Base-by-base conservation (phyloP, 2,888 invertebrate species). In the Salticus scenicus region DNA sequence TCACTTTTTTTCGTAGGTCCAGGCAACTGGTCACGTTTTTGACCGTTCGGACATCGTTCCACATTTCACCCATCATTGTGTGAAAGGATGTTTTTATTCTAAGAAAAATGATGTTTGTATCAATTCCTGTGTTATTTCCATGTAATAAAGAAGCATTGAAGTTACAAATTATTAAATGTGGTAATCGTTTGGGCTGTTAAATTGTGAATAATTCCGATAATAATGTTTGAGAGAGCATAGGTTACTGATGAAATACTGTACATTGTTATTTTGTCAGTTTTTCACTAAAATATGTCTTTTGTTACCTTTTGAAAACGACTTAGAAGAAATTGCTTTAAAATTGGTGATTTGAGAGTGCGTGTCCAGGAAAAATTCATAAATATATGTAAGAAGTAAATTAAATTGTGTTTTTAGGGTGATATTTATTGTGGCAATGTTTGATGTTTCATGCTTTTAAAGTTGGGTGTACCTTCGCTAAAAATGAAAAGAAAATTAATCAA, bases 1-100 rank as follows among this genome's bases (percentile, higher is more conserved):
- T 71, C 37, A 57, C 41, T 71, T 63, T 63, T 42, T 28, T 27
- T n/a, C n/a, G 41, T 71, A 71, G 47, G 63, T 70, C 63, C n/a
- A n/a, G 63, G 64, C 41, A 41, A 63, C 71, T 78, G 71, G 78
- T 78, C 78, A 78, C 78, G 78, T 57, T 41, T 71, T 78, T 78
- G 78, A 71, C 78, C 78, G 70, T 24, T 24, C 24, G 57, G 57
- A 57, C 57, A 12, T 57, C 57, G 57, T 57, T 57, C 57, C 12
- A 57, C 24, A 57, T 57, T 57, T 57, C 24, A 57, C 24, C 57
- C 24, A 57, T 57, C 57, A 57, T 57, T 57, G 57, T 57, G 57
- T 24, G 57, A 24, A 5, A 5, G 20, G 42, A 47, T 47, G 42
- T 47, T 47, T 47, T 47, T 47, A 7, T 14, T 47, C 17, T 7